Conservation (phyloP, 2,888 invertebrate species). For the Hirtodrosophila duncani region DNA sequence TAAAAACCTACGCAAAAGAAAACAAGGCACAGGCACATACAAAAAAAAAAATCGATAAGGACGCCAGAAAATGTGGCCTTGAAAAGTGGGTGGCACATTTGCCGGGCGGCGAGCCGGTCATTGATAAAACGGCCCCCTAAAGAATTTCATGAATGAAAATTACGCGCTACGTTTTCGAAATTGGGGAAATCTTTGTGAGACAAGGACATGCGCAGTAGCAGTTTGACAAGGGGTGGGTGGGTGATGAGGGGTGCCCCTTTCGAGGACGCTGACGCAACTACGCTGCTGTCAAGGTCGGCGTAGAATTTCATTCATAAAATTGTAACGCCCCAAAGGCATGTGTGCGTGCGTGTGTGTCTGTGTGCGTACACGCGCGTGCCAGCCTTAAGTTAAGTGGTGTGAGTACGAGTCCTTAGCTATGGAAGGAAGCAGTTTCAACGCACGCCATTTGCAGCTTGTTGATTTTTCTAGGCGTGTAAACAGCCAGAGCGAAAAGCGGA, state of each 20-base stretch:
- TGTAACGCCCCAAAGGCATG: conserved; percentile 33
- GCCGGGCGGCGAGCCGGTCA: conserved; percentile 8
- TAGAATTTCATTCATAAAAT: conserved; percentile 74
- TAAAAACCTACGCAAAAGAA: conserved; percentile 25
- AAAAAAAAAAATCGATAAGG: conserved; percentile 55
- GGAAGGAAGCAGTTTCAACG: conserved; percentile 16
- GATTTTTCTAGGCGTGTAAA: conserved; percentile 61
- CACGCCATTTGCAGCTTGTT: conserved; percentile 55
- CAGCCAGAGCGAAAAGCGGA: conserved; percentile 35
- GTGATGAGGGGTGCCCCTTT: conserved; percentile 17
- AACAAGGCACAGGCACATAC: conserved; percentile 10
- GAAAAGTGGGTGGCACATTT: conserved; percentile 36
- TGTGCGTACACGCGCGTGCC: conserved; percentile 51
- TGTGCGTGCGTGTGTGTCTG: conserved; percentile 1
- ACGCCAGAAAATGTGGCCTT: conserved; percentile 52
- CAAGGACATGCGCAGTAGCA: conserved; percentile 43
- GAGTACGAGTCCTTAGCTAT: background rate
- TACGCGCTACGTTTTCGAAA: conserved; percentile 20
- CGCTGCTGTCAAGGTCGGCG: conserved; percentile 59
- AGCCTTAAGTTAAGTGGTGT: background rate
- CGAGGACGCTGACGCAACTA: conserved; percentile 58
- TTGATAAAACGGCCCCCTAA: conserved; percentile 8
- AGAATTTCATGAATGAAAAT: conserved; percentile 50
- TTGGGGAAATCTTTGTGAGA: conserved; percentile 17
- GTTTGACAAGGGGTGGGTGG: background rate